Percentiles rank a stretch among this genome's conserved stretches.
phyloP scores from a whole-genome alignment of 2,888 invertebrate species.

The Acronicta alni region DNA sequence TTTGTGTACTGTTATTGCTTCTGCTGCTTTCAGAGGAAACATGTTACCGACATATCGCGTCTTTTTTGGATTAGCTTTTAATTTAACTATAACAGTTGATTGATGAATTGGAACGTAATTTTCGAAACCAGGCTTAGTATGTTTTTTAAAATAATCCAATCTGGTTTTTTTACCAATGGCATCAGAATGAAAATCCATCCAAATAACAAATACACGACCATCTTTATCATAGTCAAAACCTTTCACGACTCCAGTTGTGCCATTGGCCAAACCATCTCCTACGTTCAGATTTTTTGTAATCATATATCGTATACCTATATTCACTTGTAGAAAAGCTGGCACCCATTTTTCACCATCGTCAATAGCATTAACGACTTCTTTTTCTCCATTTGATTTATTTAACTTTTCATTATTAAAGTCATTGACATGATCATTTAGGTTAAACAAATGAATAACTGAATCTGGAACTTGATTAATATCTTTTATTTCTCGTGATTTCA shows the following conservation, averaged over 20 bases:
- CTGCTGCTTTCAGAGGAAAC: constrained; percentile 12
- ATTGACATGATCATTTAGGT: constrained; percentile 6
- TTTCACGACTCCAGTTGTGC: constrained; percentile 10
- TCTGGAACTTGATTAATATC: constrained; percentile 7
- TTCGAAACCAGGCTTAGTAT: constrained; percentile 6
- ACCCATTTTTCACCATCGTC: constrained; percentile 5
- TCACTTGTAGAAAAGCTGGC: constrained; percentile 1
- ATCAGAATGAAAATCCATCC: constrained; percentile 11
- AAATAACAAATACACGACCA: constrained; percentile 6
- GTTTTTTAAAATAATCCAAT: constrained; percentile 4
- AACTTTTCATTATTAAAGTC: constrained; percentile 1
- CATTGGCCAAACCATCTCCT: constrained; percentile 8
- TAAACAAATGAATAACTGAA: constrained; percentile 13
- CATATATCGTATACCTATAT: constrained; percentile 4
- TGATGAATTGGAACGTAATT: constrained; percentile 4
- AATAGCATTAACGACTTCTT: constrained; percentile 2
- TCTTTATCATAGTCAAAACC: constrained; percentile 4
- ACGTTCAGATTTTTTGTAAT: constrained; percentile 8
- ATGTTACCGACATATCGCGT: constrained; percentile 2
- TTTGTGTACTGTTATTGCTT: not conserved
- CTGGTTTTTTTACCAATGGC: constrained; percentile 5
- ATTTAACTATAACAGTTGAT: constrained; percentile 4
- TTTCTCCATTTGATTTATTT: constrained; percentile 3
- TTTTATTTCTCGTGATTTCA: constrained; percentile 23
- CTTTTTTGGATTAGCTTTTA: constrained; percentile 1